Percentiles rank a stretch among this genome's conserved stretches.
These are phyloP conservation scores for Oreochromis spilurus DNA, from an alignment of 2,113 vertebrate species.

Conservation along the genomic window DNA sequence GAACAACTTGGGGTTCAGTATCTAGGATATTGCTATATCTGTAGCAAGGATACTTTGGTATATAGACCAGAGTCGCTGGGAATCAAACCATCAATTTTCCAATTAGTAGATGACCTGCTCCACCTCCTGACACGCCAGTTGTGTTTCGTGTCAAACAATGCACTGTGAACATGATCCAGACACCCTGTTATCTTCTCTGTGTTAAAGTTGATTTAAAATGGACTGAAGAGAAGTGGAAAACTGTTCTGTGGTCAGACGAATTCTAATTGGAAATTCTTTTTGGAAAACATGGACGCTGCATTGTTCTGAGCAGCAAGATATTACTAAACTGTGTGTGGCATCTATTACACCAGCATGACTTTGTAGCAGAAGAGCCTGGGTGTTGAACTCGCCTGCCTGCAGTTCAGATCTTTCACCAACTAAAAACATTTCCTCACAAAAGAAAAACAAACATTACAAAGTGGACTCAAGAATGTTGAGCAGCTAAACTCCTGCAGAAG, in stretches of 20 bases:
- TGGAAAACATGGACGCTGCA: background rate
- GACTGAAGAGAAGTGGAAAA: background rate
- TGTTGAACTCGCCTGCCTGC: accelerated
- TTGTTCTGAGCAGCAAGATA: background rate
- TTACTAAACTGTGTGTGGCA: background rate
- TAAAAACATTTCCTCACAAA: background rate
- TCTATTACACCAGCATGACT: background rate
- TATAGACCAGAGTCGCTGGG: background rate
- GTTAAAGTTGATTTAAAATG: background rate
- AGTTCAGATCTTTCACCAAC: background rate
- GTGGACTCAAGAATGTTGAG: background rate
- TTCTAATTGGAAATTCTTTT: background rate
- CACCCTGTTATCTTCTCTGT: background rate
- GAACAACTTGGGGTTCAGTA: background rate
- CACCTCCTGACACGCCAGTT: background rate
- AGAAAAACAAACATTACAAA: background rate
- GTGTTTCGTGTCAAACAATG: background rate
- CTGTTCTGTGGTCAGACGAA: background rate
- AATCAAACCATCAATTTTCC: background rate
- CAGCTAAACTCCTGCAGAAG: background rate
- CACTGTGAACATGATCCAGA: background rate
- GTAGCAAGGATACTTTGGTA: background rate
- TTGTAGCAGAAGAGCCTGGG: background rate
- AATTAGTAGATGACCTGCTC: background rate
- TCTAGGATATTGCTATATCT: background rate